Evolutionary conservation across 1,140 invertebrate species (phyloP).

Genomic region (Drosophila auraria): DNA sequence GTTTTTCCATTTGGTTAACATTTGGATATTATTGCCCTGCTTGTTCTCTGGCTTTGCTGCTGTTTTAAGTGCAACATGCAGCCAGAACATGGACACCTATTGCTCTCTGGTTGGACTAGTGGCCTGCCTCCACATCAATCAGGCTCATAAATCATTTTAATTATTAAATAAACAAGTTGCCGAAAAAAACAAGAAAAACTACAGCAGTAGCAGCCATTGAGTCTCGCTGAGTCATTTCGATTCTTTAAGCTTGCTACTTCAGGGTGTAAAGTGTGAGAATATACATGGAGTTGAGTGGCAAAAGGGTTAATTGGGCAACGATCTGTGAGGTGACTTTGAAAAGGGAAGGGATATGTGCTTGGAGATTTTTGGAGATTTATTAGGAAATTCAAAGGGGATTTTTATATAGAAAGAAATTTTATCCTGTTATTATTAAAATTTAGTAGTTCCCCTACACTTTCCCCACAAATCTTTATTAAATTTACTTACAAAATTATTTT

Average conservation of each 20-base stretch:
- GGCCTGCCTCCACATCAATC: constrained; percentile 64
- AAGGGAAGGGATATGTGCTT: constrained; percentile 12
- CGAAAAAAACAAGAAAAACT: constrained; percentile 5
- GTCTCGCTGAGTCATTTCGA: constrained; percentile 36
- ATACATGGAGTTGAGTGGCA: constrained; percentile 52
- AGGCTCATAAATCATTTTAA: constrained; percentile 82
- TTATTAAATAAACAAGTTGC: constrained; percentile 82
- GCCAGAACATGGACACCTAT: constrained; percentile 58
- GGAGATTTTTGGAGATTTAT: not conserved
- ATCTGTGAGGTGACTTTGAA: constrained; percentile 32
- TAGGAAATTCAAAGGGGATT: not conserved
- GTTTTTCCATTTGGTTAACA: constrained; percentile 11
- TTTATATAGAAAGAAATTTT: not conserved
- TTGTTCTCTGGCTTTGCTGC: constrained; percentile 17
- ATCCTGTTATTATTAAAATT: too few relatives aligned
- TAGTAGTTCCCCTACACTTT: not conserved
- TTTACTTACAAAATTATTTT: not conserved
- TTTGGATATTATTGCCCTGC: constrained; percentile 52
- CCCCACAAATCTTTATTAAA: not conserved
- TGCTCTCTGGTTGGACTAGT: constrained; percentile 35
- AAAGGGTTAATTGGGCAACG: constrained; percentile 69
- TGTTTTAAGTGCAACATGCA: constrained; percentile 60
- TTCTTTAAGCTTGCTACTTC: constrained; percentile 15
- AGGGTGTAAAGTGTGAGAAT: constrained; percentile 50
- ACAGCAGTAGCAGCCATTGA: not conserved